Evolutionary conservation across 2,113 vertebrate species (phyloP), one percentile per base, ranked within the genome.

Genomic region (Plectropomus leopardus): DNA sequence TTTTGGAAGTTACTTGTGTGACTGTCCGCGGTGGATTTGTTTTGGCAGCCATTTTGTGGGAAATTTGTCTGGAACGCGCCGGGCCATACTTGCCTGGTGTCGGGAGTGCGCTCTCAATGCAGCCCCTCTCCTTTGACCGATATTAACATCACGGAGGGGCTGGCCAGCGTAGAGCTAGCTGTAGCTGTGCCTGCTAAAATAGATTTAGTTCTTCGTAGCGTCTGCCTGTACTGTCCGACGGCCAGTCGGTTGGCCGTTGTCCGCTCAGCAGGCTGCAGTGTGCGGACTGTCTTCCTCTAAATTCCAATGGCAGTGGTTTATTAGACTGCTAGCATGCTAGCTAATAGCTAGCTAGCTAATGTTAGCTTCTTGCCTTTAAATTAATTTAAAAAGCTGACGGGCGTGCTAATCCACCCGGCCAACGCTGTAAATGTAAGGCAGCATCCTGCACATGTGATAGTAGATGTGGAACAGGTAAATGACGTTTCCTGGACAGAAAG

Each of bases 21-120:
- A 57, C 24, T 50, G 67, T 66, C 44, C 24, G 75, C 69, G 58
- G 28, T 75, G 32, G 83, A 87, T 93, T 93, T 94, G 92, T 94
- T 94, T 92, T 88, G 93, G 94, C 94, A 89, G 95, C 95, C 95
- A 96, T 95, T 95, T 96, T 96, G 94, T 96, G 91, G 92, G 89
- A 81, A 84, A 73, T 81, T 42, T 89, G 66, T 84, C 78, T 60
- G 79, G 89, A 85, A 47, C 91, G 92, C 91, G 88, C 86, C 53
- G 85, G 88, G 72, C 78, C 87, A 76, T 83, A 70, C 90, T 89
- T 47, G 88, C 83, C 42, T 80, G 55, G 75, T 73, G 80, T 85
- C 89, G 91, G 89, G 94, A 90, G 86, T 81, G 92, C 92, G 94
- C 92, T 71, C 85, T 89, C 84, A 85, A 88, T 93, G 92, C 92